Evolutionary conservation across 2,797 vertebrate species (phyloP), one percentile per base, ranked within the genome.

Genomic region (Apodemus agrarius): DNA sequence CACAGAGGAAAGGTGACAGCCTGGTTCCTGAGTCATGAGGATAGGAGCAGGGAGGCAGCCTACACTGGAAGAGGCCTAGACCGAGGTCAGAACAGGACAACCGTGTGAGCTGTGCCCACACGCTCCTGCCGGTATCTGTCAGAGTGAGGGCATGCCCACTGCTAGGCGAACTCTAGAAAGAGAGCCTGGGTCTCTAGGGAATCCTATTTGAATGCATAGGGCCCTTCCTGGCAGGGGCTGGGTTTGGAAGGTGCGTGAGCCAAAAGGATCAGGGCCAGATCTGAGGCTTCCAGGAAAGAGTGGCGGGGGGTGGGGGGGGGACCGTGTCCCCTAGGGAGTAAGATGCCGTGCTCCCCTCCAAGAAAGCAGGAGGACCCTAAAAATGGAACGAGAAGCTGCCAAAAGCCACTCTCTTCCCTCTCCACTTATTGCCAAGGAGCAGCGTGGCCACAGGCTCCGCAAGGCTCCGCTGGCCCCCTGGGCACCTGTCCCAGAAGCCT

Each of bases 401-500:
- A 0, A 46, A 80, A 92, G 88, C 85, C 1, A 52, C 75, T 57
- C 92, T 75, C 74, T 86, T 92, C 76, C 65, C 94, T 95, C 95
- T 95, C 85, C 59, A 65, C 85, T 86, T 67, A 69, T 40, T 95
- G 96, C 94, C 97, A 97, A 94, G 78, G 57, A 92, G 75, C 91
- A 29, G 85, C 19, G 0, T 81, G 87, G 91, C 91, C 88, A 46
- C 54, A 6, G 96, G 72, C 96, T 78, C 80, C 74, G 21, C 7
- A 0, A 16, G 0, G 95, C 86, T 93, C 87, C 89, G 96, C 97
- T 96, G 90, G 82, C 89, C 90, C 90, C 94, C 76, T 3, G 88
- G 97, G 97, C 97, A 92, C 97, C 95, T 93, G 92, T 97, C 97
- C 97, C 96, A 90, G 92, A 89, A 96, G 97, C 97, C 96, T 96